Conservation (phyloP, 2,113 vertebrate species). For the Tapirus terrestris region DNA sequence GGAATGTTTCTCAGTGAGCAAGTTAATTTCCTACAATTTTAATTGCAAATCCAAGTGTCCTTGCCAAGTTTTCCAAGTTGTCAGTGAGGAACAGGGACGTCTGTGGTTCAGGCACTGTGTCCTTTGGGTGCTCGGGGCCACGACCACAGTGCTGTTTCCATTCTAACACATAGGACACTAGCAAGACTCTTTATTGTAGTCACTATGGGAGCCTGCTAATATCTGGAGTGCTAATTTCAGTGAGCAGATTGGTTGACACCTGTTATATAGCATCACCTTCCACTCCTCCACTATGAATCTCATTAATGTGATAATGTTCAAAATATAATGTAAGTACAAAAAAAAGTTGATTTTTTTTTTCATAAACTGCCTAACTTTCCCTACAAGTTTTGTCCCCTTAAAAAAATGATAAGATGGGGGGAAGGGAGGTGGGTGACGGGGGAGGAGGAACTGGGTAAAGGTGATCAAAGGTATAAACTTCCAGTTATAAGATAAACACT, state of each 20-base stretch:
- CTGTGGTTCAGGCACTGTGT: rapidly evolving
- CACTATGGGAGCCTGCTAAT: background rate
- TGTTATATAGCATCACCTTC: background rate
- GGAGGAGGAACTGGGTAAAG: background rate
- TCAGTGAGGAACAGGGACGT: background rate
- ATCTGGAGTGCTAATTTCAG: background rate
- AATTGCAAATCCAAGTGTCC: background rate
- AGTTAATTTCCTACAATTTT: background rate
- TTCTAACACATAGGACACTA: background rate
- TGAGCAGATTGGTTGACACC: background rate
- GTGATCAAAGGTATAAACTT: background rate
- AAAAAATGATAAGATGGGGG: background rate
- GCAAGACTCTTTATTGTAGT: rapidly evolving
- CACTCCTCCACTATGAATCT: background rate
- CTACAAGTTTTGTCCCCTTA: background rate
- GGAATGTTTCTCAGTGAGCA: background rate
- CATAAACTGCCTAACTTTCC: background rate
- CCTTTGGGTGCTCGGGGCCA: background rate
- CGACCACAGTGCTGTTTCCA: background rate
- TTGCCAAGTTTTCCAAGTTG: background rate
- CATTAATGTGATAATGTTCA: background rate
- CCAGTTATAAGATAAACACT: background rate
- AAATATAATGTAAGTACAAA: background rate
- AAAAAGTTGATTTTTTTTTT: background rate
- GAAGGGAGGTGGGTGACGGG: too few relatives aligned